Evolutionary conservation across 1,140 invertebrate species (phyloP).

Genomic region (Aphaenogaster rudis): DNA sequence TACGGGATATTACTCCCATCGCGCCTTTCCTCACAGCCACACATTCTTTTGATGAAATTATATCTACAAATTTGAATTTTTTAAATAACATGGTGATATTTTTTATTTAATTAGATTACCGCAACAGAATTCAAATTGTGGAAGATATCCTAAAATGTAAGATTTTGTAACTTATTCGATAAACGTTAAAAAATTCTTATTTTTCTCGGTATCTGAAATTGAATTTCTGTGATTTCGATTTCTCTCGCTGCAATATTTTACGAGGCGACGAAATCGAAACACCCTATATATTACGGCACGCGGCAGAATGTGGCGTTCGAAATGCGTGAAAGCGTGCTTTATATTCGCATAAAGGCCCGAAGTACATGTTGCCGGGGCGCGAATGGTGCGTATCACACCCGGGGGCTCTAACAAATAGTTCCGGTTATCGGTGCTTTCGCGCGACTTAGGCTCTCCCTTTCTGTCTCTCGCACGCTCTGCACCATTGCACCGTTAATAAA

Average conservation of each 20-base stretch:
- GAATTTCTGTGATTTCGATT: not conserved
- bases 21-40: not conserved
- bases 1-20: not conserved
- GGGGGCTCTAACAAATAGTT: conserved; percentile 79
- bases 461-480: not conserved
- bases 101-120: not conserved
- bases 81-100: not conserved
- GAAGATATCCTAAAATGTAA: not conserved
- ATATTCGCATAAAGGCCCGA: conserved; percentile 62
- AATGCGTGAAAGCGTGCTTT: conserved; percentile 64
- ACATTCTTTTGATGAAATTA: not conserved
- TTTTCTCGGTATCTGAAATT: not conserved
- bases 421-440: conserved; percentile 76
- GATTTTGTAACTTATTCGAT: not conserved
- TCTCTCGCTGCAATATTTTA: conserved; percentile 23
- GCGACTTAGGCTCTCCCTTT: conserved; percentile 41
- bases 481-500: conserved; percentile 66
- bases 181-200: not conserved
- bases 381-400: conserved; percentile 54
- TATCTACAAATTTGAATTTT: conserved; percentile 12
- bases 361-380: conserved; percentile 41
- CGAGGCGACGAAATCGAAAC: not conserved
- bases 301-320: conserved; percentile 39
- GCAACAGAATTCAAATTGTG: not conserved
- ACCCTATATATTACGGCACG: not conserved